Conservation (phyloP, 2,113 vertebrate genomes). For the Hippoglossus stenolepis region DNA sequence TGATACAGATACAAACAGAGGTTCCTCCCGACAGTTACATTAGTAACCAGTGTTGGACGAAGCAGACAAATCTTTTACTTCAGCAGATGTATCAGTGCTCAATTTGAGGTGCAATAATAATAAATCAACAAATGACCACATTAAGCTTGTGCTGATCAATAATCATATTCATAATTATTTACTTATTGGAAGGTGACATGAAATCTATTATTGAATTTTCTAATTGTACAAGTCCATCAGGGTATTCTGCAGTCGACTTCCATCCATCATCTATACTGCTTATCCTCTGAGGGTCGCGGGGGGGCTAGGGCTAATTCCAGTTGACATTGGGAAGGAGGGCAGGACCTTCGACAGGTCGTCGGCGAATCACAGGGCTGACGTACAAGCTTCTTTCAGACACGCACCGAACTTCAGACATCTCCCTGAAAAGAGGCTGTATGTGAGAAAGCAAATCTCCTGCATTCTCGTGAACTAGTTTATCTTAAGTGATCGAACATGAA, state of each 20-base stretch:
- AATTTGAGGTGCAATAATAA: neutral
- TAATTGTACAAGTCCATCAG: neutral
- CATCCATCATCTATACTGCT: too few relatives aligned
- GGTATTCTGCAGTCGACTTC: too few relatives aligned
- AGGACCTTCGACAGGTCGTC: too few relatives aligned
- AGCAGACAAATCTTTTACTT: constrained; percentile 6
- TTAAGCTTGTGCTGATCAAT: neutral
- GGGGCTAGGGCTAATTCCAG: too few relatives aligned
- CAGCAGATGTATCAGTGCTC: constrained; percentile 5
- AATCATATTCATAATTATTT: neutral
- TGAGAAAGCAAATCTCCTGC: neutral
- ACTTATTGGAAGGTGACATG: neutral
- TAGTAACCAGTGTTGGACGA: constrained; percentile 9
- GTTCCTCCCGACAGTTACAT: neutral
- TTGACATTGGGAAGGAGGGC: too few relatives aligned
- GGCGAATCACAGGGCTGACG: too few relatives aligned
- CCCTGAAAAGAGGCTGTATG: too few relatives aligned
- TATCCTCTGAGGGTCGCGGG: too few relatives aligned
- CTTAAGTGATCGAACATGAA: neutral
- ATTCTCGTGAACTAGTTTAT: neutral
- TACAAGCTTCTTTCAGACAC: too few relatives aligned
- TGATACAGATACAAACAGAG: constrained; percentile 25
- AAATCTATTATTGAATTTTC: neutral
- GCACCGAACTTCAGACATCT: too few relatives aligned
- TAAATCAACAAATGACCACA: neutral